phyloP scores from a whole-genome alignment of 2,888 invertebrate species.

The Pyrrhia umbra region DNA sequence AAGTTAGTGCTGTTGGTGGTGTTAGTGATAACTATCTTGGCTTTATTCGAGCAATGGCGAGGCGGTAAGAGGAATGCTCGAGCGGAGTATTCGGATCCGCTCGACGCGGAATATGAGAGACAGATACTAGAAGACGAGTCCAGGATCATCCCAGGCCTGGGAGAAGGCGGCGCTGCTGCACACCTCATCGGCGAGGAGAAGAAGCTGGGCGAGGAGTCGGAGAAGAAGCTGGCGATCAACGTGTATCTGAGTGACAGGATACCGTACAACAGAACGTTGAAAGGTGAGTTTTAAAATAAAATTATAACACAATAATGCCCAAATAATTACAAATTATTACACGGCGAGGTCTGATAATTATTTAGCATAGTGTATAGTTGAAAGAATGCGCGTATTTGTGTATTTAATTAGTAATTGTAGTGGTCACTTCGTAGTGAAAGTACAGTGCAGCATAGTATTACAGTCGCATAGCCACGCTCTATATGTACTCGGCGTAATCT shows the following conservation, averaged over 20 bases:
- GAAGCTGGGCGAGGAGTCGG: conserved; percentile 92
- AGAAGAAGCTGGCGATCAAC: conserved; percentile 96
- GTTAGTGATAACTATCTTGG: conserved; percentile 77
- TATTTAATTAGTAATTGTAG: conserved; percentile 12
- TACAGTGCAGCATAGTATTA: neutral
- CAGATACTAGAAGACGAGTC: conserved; percentile 91
- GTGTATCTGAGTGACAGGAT: conserved; percentile 96
- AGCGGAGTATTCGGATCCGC: conserved; percentile 68
- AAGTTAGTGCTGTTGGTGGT: conserved; percentile 77
- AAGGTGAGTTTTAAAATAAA: conserved; percentile 80
- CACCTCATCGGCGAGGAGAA: conserved; percentile 92
- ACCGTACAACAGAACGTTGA: conserved; percentile 94
- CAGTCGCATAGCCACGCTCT: conserved; percentile 34
- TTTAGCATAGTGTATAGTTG: neutral
- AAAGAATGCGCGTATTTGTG: conserved; percentile 1
- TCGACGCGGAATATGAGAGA: conserved; percentile 81
- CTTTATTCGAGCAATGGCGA: conserved; percentile 84
- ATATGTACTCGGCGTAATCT: conserved; percentile 15
- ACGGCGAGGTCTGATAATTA: neutral
- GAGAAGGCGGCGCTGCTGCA: conserved; percentile 92
- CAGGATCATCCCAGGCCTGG: conserved; percentile 92
- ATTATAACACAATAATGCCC: neutral
- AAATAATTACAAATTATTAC: neutral
- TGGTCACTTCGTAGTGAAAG: conserved; percentile 31
- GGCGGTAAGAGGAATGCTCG: conserved; percentile 78